Percentiles rank a stretch among this genome's conserved stretches.
These are phyloP conservation scores for Eclectus roratus DNA, from an alignment of 2,113 vertebrate genomes.

Conservation along the genomic window DNA sequence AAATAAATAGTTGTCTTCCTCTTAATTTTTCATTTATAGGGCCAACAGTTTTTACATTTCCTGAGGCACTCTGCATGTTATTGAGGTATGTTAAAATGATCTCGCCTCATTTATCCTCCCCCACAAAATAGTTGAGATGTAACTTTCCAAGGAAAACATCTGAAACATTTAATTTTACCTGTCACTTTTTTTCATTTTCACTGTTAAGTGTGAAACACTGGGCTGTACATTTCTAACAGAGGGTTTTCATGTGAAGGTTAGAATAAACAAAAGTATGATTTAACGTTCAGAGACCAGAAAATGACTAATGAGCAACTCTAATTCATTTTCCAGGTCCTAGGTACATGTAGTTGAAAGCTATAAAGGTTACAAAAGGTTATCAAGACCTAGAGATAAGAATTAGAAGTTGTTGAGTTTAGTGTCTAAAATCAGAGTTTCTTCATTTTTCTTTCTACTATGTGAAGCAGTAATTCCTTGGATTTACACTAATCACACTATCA, in stretches of 20 bases:
- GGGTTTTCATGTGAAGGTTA: slow-evolving; percentile 42
- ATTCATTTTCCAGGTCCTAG: slow-evolving; percentile 40
- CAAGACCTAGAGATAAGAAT: slow-evolving; percentile 45
- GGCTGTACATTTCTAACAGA: slow-evolving; percentile 36
- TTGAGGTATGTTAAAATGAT: slow-evolving; percentile 60
- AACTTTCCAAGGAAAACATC: slow-evolving; percentile 57
- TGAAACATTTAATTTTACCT: slow-evolving; percentile 59
- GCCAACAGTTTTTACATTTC: slow-evolving; percentile 43
- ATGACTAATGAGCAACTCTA: slow-evolving; percentile 25
- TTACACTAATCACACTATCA: not conserved
- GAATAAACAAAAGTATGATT: slow-evolving; percentile 60
- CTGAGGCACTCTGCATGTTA: slow-evolving; percentile 50
- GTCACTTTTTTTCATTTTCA: slow-evolving; percentile 43
- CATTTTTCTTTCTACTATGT: slow-evolving; percentile 34
- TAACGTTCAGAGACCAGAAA: slow-evolving; percentile 34
- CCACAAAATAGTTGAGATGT: slow-evolving; percentile 50
- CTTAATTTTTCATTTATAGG: slow-evolving; percentile 36
- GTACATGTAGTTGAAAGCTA: not conserved
- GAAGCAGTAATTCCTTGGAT: slow-evolving; percentile 12
- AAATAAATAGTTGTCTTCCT: slow-evolving; percentile 66
- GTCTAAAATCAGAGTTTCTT: slow-evolving; percentile 53
- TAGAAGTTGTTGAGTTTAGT: slow-evolving; percentile 46
- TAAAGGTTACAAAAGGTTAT: slow-evolving; percentile 47
- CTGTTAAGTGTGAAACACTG: slow-evolving; percentile 44
- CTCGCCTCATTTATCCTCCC: slow-evolving; percentile 61